Conservation (phyloP, 37 sponge, comb jelly and placozoan species). For the Geodia barretti region DNA sequence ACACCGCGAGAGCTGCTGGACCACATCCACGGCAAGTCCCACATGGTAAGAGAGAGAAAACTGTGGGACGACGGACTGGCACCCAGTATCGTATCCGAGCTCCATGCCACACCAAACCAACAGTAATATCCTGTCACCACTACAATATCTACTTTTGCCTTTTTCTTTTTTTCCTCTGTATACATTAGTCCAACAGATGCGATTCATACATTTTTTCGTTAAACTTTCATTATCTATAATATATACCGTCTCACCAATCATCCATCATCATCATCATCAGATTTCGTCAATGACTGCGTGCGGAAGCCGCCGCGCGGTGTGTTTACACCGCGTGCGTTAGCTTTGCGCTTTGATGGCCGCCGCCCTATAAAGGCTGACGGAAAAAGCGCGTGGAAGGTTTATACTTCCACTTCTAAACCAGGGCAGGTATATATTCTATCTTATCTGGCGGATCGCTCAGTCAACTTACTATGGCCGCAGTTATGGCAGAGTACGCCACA, state of each 20-base stretch:
- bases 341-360: neutral
- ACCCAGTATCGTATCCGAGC: neutral
- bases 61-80: constrained; percentile 30
- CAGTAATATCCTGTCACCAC: no score
- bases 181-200: neutral
- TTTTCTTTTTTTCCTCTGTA: neutral
- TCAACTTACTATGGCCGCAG: neutral
- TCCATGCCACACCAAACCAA: no score
- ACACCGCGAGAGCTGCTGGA: constrained; percentile 34
- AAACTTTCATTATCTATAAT: no score
- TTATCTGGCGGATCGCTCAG: no score
- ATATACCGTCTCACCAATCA: no score
- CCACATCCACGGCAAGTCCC: constrained; percentile 32
- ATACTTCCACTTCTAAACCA: no score
- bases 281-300: neutral
- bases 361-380: no score
- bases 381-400: no score
- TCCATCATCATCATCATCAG: no score
- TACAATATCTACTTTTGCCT: no score
- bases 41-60: constrained; percentile 21
- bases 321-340: neutral
- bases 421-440: no score
- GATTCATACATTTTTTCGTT: no score
- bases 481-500: neutral
- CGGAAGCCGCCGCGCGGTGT: neutral